These are phyloP conservation scores for Apeltes quadracus DNA, from an alignment of 2,113 vertebrate species.

Conservation along the genomic window DNA sequence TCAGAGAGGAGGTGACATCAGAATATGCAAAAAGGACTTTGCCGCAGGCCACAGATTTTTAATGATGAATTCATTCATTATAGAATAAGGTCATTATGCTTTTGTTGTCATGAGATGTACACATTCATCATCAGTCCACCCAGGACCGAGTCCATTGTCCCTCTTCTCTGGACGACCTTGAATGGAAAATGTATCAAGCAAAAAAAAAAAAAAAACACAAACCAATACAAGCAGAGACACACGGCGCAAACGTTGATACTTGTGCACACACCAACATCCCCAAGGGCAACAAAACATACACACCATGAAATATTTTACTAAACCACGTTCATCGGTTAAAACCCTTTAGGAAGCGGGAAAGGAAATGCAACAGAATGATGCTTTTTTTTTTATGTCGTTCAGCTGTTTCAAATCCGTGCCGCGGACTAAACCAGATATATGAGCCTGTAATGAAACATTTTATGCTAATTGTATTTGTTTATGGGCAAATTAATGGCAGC, in stretches of 20 bases:
- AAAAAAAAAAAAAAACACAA: conserved; percentile 57
- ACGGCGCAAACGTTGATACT: conserved; percentile 30
- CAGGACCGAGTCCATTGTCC: conserved; percentile 70
- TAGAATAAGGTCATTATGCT: conserved; percentile 82
- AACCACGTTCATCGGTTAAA: conserved; percentile 43
- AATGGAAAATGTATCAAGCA: conserved; percentile 61
- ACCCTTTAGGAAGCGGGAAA: conserved; percentile 30
- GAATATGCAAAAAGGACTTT: conserved; percentile 81
- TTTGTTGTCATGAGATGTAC: conserved; percentile 80
- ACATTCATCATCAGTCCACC: conserved; percentile 79
- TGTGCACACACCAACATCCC: conserved; percentile 29
- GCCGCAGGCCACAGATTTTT: conserved; percentile 79
- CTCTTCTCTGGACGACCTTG: conserved; percentile 69
- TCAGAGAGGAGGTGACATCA: conserved; percentile 77
- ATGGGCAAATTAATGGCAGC: conserved; percentile 98
- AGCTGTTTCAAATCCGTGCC: conserved; percentile 39
- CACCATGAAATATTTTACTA: conserved; percentile 48
- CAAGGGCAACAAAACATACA: conserved; percentile 64
- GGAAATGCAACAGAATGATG: conserved; percentile 31
- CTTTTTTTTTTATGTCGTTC: conserved; percentile 30
- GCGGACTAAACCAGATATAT: conserved; percentile 69
- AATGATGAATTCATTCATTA: conserved; percentile 83
- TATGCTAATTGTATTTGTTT: conserved; percentile 99
- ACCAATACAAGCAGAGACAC: conserved; percentile 57
- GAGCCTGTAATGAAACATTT: conserved; percentile 97